These are phyloP conservation scores for Ichneumon xanthorius DNA, from an alignment of 2,888 invertebrate genomes.

Conservation along the genomic window DNA sequence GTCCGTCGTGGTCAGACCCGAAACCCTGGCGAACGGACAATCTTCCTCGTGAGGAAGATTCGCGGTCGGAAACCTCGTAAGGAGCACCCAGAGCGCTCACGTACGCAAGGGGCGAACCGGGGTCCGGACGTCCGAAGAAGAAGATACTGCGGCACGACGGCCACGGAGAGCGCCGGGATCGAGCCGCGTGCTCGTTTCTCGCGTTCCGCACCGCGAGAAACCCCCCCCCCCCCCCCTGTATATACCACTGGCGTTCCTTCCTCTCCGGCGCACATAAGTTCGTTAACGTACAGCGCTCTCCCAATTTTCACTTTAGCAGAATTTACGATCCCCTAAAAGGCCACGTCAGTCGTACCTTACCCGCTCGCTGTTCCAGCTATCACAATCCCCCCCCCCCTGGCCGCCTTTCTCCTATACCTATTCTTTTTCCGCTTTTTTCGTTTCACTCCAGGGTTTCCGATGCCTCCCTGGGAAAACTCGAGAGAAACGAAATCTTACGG, in stretches of 20 bases:
- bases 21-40: conserved; percentile 41
- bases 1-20: conserved; percentile 61
- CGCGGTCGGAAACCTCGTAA: conserved; percentile 75
- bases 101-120: conserved; percentile 45
- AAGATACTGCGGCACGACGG: conserved; percentile 55
- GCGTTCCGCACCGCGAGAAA: conserved; percentile 40
- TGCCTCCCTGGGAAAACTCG: conserved; percentile 10
- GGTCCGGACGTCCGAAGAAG: conserved; percentile 51
- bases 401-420: conserved; percentile 9
- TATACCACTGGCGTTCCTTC: background rate
- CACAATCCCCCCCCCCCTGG: conserved; percentile 60
- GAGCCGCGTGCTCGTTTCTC: conserved; percentile 46
- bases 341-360: conserved; percentile 71
- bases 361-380: conserved; percentile 64
- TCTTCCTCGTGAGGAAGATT: conserved; percentile 55
- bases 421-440: conserved; percentile 22
- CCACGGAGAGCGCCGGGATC: conserved; percentile 26
- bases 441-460: background rate
- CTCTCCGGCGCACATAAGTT: conserved; percentile 78
- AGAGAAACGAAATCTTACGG: conserved; percentile 52
- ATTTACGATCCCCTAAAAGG: conserved; percentile 82
- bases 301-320: conserved; percentile 82
- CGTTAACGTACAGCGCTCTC: conserved; percentile 78
- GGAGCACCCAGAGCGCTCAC: conserved; percentile 59
- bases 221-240: conserved; percentile 20